phyloP scores from a whole-genome alignment of 2,888 invertebrate species.

The Halocaridina rubra region DNA sequence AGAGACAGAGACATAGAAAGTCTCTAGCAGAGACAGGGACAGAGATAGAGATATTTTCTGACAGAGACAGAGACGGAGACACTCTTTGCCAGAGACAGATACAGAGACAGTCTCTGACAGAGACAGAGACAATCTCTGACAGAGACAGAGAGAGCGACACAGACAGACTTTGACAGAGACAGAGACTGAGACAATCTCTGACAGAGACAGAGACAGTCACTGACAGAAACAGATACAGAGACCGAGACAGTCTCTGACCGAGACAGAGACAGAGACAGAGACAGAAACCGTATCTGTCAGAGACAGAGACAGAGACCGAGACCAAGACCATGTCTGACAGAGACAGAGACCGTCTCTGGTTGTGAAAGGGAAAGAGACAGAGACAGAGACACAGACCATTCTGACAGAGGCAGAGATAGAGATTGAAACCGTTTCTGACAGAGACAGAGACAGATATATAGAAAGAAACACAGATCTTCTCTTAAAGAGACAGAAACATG shows the following conservation, averaged over 20 bases:
- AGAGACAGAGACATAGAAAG: too few species aligned
- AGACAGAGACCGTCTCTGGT: too few species aligned
- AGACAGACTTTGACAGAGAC: background rate
- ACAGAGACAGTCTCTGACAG: background rate
- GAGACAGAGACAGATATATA: constrained; percentile 14
- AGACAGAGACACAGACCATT: background rate
- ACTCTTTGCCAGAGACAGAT: background rate
- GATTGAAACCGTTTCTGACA: too few species aligned
- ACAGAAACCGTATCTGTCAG: background rate
- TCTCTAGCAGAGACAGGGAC: too few species aligned
- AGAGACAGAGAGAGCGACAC: background rate
- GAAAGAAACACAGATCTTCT: too few species aligned
- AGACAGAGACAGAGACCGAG: too few species aligned
- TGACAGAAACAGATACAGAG: background rate
- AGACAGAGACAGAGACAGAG: background rate
- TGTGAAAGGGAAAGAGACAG: too few species aligned
- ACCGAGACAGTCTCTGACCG: too few species aligned
- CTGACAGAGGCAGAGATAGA: background rate
- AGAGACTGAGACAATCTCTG: too few species aligned
- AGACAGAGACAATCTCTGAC: too few species aligned
- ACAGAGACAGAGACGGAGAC: background rate
- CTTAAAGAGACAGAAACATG: background rate
- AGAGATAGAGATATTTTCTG: too few species aligned
- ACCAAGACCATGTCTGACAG: too few species aligned
- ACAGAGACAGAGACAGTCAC: background rate